These are phyloP conservation scores for Cromileptes altivelis DNA, from an alignment of 2,113 vertebrate species.

Conservation along the genomic window DNA sequence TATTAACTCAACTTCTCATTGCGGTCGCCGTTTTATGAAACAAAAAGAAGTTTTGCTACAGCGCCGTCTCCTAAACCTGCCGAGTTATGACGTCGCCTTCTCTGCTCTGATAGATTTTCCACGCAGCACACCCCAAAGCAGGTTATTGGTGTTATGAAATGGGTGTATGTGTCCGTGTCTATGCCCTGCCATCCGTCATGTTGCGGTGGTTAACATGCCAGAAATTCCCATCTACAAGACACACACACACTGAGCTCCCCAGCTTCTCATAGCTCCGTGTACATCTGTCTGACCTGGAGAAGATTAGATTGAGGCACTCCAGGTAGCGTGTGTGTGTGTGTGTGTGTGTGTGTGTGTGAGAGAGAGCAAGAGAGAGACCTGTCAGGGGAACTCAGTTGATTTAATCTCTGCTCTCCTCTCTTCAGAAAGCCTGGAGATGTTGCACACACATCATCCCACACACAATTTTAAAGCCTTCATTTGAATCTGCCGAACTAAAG, in stretches of 20 bases:
- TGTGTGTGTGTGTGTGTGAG: conserved; percentile 15
- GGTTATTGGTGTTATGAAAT: conserved; percentile 72
- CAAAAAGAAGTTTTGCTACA: neutral
- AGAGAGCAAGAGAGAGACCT: conserved; percentile 3
- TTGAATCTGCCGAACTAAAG: conserved; percentile 43
- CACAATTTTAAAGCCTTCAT: conserved; percentile 33
- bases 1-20: conserved; percentile 20
- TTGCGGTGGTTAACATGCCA: conserved; percentile 58
- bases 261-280: conserved; percentile 52
- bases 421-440: conserved; percentile 32
- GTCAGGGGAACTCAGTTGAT: conserved; percentile 65
- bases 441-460: conserved; percentile 41
- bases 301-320: conserved; percentile 69
- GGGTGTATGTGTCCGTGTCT: conserved; percentile 52
- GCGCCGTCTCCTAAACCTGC: conserved; percentile 1
- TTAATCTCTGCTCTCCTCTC: conserved; percentile 64
- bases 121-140: conserved; percentile 21
- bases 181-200: conserved; percentile 61
- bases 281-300: conserved; percentile 68
- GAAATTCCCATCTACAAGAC: conserved; percentile 50
- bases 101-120: conserved; percentile 38
- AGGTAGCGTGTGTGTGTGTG: conserved; percentile 40
- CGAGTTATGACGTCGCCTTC: conserved; percentile 10
- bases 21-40: conserved; percentile 18
- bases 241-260: conserved; percentile 34